Evolutionary conservation across 1,140 invertebrate genomes (phyloP).

Genomic region (Brevipalpus yothersi): DNA sequence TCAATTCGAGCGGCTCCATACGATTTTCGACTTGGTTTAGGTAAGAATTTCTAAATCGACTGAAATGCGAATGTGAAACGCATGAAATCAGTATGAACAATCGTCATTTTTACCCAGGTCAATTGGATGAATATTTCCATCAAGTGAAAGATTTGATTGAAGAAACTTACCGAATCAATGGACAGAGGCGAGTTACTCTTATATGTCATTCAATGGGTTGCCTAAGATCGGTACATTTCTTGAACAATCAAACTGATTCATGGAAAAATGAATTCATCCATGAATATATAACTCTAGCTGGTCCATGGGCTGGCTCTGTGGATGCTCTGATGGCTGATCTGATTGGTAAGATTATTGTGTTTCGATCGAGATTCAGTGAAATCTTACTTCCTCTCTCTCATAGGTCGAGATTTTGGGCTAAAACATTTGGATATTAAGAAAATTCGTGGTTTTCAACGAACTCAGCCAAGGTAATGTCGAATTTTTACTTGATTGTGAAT

Average conservation of each 20-base stretch:
- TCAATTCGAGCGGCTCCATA: background rate
- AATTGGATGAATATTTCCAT: background rate
- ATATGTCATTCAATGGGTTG: conserved; percentile 19
- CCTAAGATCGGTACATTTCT: conserved; percentile 56
- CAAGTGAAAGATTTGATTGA: background rate
- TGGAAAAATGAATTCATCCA: conserved; percentile 85
- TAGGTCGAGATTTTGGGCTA: too few species aligned
- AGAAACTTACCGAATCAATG: background rate
- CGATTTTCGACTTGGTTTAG: background rate
- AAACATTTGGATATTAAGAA: too few species aligned
- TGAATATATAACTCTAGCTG: conserved; percentile 52
- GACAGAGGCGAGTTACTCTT: background rate
- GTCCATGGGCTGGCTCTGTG: conserved; percentile 74
- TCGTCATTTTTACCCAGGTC: too few species aligned
- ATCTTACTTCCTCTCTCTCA: too few species aligned
- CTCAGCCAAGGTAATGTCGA: too few species aligned
- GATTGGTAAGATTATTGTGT: background rate
- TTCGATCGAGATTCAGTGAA: too few species aligned
- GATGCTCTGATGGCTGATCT: conserved; percentile 58
- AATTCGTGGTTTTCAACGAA: too few species aligned
- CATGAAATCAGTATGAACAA: too few species aligned
- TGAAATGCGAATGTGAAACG: background rate
- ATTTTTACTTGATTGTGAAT: too few species aligned
- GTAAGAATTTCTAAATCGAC: background rate
- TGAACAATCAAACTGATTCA: conserved; percentile 40